These are phyloP conservation scores for Melanostoma mellinum DNA, from an alignment of 2,888 invertebrate genomes.

Conservation along the genomic window DNA sequence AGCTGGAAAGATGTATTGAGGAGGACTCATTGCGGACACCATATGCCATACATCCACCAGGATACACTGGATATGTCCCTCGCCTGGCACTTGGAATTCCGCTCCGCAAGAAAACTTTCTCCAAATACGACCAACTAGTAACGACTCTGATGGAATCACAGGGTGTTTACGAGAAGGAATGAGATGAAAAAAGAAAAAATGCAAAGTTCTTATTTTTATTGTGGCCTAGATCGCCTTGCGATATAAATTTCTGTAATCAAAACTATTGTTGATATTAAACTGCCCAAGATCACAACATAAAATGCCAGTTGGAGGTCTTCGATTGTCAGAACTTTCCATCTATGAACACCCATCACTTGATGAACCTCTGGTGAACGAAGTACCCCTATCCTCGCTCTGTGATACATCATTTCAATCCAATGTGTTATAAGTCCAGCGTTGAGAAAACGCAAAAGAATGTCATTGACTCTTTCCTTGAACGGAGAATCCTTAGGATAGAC, in stretches of 20 bases:
- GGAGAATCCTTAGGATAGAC: constrained; percentile 78
- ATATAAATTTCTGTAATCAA: constrained; percentile 67
- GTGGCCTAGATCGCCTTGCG: constrained; percentile 1
- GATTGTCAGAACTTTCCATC: constrained; percentile 79
- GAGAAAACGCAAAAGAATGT: constrained; percentile 77
- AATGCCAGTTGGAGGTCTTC: constrained; percentile 80
- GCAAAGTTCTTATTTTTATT: not conserved
- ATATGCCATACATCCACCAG: constrained; percentile 58
- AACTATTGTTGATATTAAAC: constrained; percentile 73
- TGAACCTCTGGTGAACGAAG: constrained; percentile 75
- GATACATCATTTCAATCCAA: constrained; percentile 79
- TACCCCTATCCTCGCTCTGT: constrained; percentile 76
- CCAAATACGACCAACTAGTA: constrained; percentile 63
- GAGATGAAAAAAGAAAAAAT: not conserved
- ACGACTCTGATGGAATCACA: constrained; percentile 59
- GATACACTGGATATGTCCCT: constrained; percentile 69
- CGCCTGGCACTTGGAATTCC: constrained; percentile 55
- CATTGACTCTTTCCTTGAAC: constrained; percentile 77
- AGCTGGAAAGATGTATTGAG: constrained; percentile 38
- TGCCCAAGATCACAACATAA: constrained; percentile 78
- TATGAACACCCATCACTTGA: constrained; percentile 74
- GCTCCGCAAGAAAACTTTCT: constrained; percentile 54
- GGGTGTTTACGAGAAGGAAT: not conserved
- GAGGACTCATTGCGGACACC: constrained; percentile 57
- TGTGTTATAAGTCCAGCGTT: constrained; percentile 79